Evolutionary conservation across 2,113 vertebrate genomes (phyloP).

Genomic region (Gambusia holbrooki): DNA sequence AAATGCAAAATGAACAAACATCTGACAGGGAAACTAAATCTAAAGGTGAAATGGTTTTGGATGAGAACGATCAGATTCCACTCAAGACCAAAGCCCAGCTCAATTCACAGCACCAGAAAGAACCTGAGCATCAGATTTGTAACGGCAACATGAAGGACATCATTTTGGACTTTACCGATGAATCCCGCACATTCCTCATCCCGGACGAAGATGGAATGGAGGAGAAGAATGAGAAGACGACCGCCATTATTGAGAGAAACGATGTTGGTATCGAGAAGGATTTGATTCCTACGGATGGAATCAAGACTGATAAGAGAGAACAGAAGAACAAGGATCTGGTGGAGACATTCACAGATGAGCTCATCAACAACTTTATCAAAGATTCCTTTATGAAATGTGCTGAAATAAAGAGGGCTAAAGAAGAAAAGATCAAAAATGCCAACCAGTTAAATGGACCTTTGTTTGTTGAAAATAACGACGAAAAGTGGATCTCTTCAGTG

Average conservation of each 20-base stretch:
- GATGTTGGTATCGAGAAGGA: conserved; percentile 78
- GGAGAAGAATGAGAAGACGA: conserved; percentile 57
- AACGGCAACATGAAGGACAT: conserved; percentile 53
- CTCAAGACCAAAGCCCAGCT: conserved; percentile 23
- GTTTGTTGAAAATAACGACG: conserved; percentile 43
- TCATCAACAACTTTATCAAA: conserved; percentile 85
- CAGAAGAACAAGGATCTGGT: conserved; percentile 65
- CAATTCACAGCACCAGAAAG: conserved; percentile 32
- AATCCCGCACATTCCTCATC: conserved; percentile 41
- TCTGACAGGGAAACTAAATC: conserved; percentile 47
- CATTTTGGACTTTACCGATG: conserved; percentile 59
- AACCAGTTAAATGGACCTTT: conserved; percentile 62
- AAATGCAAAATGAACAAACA: conserved; percentile 56
- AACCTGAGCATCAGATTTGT: conserved; percentile 33
- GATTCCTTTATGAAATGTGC: conserved; percentile 87
- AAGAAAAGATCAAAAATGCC: conserved; percentile 86
- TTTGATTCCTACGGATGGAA: conserved; percentile 9
- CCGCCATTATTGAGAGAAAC: conserved; percentile 80
- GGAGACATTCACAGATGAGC: conserved; percentile 83
- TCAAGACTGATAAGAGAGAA: conserved; percentile 48
- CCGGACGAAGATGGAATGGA: conserved; percentile 55
- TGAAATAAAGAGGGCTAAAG: conserved; percentile 86
- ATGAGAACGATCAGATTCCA: conserved; percentile 27
- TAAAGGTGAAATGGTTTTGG: conserved; percentile 59
- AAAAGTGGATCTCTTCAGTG: conserved; percentile 61